These are phyloP conservation scores for Volucella zonaria DNA, from an alignment of 2,888 invertebrate genomes.

Conservation along the genomic window DNA sequence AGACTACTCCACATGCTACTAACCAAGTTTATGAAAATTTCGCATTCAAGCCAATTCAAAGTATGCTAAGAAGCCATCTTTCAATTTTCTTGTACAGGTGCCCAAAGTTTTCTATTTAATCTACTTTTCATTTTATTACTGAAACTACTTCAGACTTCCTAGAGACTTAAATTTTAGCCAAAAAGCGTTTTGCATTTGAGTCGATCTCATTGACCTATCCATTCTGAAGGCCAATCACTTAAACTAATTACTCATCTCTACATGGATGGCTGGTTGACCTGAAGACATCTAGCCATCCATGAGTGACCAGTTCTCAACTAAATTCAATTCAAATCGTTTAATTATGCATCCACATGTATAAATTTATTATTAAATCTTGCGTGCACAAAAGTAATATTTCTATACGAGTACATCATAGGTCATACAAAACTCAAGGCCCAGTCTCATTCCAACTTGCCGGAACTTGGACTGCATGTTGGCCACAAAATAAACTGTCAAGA, in stretches of 20 bases:
- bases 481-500: constrained; percentile 45
- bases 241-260: constrained; percentile 33
- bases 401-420: no score
- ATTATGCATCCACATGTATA: constrained; percentile 20
- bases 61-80: no score
- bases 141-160: no score
- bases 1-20: no score
- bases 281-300: constrained; percentile 9
- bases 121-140: no score
- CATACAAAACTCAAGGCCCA: constrained; percentile 11
- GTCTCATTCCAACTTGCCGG: not conserved
- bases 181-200: not conserved
- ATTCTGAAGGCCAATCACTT: constrained; percentile 40
- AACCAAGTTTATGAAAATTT: no score
- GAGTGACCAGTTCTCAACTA: constrained; percentile 20
- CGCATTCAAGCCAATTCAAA: no score
- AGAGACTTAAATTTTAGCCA: no score
- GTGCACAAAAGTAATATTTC: constrained; percentile 42
- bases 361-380: constrained; percentile 25
- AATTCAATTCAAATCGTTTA: constrained; percentile 23
- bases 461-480: constrained; percentile 20
- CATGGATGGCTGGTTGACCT: constrained; percentile 11
- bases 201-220: constrained; percentile 23
- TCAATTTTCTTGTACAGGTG: no score
- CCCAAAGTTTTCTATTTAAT: no score